Conservation (phyloP, 2,113 vertebrate genomes). For the Aphyosemion australe region DNA sequence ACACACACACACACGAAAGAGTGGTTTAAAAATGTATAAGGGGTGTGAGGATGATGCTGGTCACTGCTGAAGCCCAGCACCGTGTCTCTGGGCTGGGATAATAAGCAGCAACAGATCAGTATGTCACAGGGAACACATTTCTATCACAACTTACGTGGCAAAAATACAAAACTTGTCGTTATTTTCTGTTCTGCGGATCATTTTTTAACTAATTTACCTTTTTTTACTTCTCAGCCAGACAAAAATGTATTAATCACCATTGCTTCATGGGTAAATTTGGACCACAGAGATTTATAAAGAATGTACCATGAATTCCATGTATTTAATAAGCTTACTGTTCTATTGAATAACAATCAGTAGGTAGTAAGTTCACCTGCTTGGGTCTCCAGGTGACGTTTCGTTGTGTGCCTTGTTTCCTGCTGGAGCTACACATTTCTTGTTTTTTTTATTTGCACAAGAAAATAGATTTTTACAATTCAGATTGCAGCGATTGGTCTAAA, state of each 20-base stretch:
- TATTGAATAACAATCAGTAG: not conserved
- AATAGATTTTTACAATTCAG: conserved; percentile 21
- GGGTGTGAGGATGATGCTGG: conserved; percentile 4
- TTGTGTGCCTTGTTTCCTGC: conserved; percentile 13
- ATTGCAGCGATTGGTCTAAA: conserved; percentile 3
- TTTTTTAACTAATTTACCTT: too few species aligned
- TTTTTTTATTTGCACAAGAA: conserved; percentile 10
- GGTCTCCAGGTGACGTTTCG: not conserved
- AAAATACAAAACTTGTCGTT: too few species aligned
- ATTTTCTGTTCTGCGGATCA: too few species aligned
- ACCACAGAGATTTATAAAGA: too few species aligned
- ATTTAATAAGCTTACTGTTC: not conserved
- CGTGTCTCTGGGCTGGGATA: not conserved
- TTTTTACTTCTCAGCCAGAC: too few species aligned
- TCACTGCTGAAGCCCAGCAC: not conserved
- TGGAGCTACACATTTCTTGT: conserved; percentile 8
- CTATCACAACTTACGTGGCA: too few species aligned
- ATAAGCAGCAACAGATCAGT: not conserved
- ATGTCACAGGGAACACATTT: not conserved
- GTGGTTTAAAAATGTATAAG: conserved; percentile 18
- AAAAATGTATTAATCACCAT: too few species aligned
- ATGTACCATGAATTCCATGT: not conserved
- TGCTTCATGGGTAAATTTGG: too few species aligned
- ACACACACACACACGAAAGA: not conserved
- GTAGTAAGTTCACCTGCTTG: not conserved